Percentiles rank a stretch among this genome's conserved stretches.
These are phyloP conservation scores for Helogale parvula DNA, from an alignment of 2,113 vertebrate species.

Conservation along the genomic window DNA sequence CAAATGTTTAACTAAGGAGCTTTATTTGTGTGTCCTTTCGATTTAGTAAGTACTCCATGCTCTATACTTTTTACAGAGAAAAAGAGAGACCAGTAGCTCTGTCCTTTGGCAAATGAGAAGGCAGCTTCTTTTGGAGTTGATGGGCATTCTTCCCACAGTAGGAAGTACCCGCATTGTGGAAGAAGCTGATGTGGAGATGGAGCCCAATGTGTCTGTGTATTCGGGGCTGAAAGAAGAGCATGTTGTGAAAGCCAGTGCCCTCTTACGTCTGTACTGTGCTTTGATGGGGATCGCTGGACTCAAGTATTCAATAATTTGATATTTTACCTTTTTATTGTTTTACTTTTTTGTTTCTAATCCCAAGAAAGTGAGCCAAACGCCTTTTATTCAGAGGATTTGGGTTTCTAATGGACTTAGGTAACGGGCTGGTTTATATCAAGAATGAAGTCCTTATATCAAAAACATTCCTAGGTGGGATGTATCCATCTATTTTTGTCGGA, in stretches of 20 bases:
- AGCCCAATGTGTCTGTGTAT: slow-evolving; percentile 88
- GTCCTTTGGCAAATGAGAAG: slow-evolving; percentile 99
- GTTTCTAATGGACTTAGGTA: background rate
- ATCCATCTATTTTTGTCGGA: slow-evolving; percentile 26
- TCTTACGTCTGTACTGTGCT: slow-evolving; percentile 96
- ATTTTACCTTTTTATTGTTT: slow-evolving; percentile 55
- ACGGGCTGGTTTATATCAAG: background rate
- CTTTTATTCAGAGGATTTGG: slow-evolving; percentile 31
- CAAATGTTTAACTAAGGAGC: background rate
- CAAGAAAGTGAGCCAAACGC: slow-evolving; percentile 34
- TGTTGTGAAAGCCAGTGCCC: slow-evolving; percentile 97
- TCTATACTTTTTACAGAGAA: slow-evolving; percentile 87
- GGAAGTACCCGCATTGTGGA: slow-evolving; percentile 91
- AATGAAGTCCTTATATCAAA: slow-evolving; percentile 13
- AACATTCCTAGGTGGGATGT: background rate
- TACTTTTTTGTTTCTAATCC: slow-evolving; percentile 58
- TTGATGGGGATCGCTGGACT: slow-evolving; percentile 99
- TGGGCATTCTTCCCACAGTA: slow-evolving; percentile 95
- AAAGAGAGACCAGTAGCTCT: slow-evolving; percentile 94
- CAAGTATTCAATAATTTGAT: slow-evolving; percentile 87
- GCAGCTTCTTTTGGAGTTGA: slow-evolving; percentile 96
- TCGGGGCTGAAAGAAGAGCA: slow-evolving; percentile 96
- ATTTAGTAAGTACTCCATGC: background rate
- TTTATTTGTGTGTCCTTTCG: slow-evolving; percentile 41
- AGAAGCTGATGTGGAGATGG: slow-evolving; percentile 87